Base-by-base conservation (phyloP, 2,888 invertebrate genomes). In the Pherbina coryleti region DNA sequence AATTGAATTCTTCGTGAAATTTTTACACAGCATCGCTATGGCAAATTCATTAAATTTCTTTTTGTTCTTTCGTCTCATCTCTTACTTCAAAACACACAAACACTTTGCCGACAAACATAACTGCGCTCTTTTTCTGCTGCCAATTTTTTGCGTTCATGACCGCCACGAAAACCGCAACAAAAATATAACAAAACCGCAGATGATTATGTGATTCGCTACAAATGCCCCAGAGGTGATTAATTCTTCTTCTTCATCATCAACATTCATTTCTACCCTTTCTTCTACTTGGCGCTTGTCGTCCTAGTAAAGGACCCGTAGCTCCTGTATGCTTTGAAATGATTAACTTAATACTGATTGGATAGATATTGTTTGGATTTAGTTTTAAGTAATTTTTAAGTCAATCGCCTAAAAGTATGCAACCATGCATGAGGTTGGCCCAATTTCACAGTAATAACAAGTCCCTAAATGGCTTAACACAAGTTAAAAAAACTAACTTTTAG, bases 201-300 rank as follows among this genome's bases (percentile, higher is more conserved):
- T 92, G 96, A 96, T 92, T 96, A 94, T 93, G 94, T 96, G 92
- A 96, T 97, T 90, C 95, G 95, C 91, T 97, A 97, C 93, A 96
- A 95, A 92, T 94, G 94, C 90, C 93, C 94, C 90, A 93, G 95
- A 96, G 96, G 96, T 96, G 90, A 90, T 86, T 85, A 83, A 83
- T 82, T 83, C 75, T 79, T 79, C 70, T 75, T 55, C n/a, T 51
- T 22, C 44, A n/a, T 34, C 49, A 19, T 1, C 51, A 31, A 5
- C 49, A 19, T 67, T 17, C 14, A 25, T 28, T 28, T 17, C 5
- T 62, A 22, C 55, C 22, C 22, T 22, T 55, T 22, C 55, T 19
- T 55, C 2, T 3, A n/a, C n/a, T 8, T 55, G 8, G 8, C 19
- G 7, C 19, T 55, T 22, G 55, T 55, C 19, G 8, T n/a, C 19